Evolutionary conservation across 2,113 vertebrate species (phyloP).

Genomic region (Myotis brandtii): DNA sequence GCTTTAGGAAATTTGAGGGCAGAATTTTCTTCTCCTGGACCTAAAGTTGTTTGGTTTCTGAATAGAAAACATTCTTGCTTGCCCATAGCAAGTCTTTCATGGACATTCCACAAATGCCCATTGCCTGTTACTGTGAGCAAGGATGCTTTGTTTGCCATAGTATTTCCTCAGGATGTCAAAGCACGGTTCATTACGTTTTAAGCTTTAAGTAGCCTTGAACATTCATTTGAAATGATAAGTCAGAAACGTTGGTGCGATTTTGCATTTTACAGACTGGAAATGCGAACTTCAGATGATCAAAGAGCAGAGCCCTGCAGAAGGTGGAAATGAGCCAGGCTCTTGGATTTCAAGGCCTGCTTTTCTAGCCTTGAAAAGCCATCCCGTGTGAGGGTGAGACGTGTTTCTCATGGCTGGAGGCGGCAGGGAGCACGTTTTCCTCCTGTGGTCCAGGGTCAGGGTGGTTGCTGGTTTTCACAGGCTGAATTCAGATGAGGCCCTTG

Average conservation of each 20-base stretch:
- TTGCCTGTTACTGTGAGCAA: background rate
- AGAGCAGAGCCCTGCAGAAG: background rate
- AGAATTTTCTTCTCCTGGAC: background rate
- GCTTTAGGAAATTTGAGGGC: background rate
- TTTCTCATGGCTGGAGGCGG: background rate
- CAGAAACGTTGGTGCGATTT: background rate
- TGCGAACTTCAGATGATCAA: background rate
- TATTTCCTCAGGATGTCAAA: background rate
- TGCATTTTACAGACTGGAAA: background rate
- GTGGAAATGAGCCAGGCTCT: background rate
- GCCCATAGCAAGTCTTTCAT: accelerated
- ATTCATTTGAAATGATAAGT: background rate
- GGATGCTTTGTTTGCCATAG: background rate
- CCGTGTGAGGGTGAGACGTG: background rate
- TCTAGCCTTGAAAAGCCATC: background rate
- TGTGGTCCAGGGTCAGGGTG: background rate
- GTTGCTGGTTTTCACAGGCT: background rate
- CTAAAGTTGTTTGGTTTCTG: background rate
- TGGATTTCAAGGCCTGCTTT: background rate
- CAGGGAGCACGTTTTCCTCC: background rate
- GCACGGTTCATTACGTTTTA: background rate
- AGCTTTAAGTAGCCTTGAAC: background rate
- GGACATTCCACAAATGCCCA: background rate
- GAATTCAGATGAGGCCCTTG: slow-evolving; percentile 58
- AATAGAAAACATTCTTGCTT: background rate